Conservation (phyloP, 2,797 vertebrate genomes). For the Enteromius fasciolatus region DNA sequence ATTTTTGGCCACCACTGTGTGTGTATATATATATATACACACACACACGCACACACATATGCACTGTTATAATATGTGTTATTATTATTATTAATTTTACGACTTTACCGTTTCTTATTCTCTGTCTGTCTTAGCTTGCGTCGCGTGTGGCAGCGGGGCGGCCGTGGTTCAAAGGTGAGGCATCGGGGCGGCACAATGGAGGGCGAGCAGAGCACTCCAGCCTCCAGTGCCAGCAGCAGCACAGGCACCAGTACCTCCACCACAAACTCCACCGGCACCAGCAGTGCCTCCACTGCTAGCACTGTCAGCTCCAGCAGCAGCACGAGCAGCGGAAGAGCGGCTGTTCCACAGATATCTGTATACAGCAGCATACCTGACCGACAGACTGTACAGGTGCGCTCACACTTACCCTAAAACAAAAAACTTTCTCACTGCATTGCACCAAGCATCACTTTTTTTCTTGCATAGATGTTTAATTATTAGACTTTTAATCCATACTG, state of each 20-base stretch:
- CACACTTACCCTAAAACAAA: neutral
- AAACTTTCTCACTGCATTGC: constrained; percentile 32
- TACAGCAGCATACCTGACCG: constrained; percentile 91
- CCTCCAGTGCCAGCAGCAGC: constrained; percentile 69
- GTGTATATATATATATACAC: too few relatives aligned
- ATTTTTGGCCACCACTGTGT: too few relatives aligned
- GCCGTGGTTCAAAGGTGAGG: constrained; percentile 78
- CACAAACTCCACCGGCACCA: constrained; percentile 62
- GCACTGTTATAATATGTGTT: neutral
- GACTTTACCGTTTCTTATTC: neutral
- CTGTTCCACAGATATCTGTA: constrained; percentile 87
- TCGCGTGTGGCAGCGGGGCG: constrained; percentile 78
- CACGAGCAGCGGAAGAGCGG: constrained; percentile 71
- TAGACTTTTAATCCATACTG: neutral
- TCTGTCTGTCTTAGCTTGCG: constrained; percentile 70
- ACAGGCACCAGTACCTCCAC: constrained; percentile 63
- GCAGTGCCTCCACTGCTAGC: constrained; percentile 36
- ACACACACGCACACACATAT: too few relatives aligned
- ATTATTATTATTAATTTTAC: neutral
- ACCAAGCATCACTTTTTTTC: neutral
- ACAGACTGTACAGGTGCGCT: constrained; percentile 89
- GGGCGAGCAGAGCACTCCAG: constrained; percentile 81
- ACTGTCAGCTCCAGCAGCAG: constrained; percentile 62
- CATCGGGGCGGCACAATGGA: constrained; percentile 87
- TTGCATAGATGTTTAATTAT: neutral